phyloP scores from a whole-genome alignment of 2,888 invertebrate species.

The Watsonalla binaria region DNA sequence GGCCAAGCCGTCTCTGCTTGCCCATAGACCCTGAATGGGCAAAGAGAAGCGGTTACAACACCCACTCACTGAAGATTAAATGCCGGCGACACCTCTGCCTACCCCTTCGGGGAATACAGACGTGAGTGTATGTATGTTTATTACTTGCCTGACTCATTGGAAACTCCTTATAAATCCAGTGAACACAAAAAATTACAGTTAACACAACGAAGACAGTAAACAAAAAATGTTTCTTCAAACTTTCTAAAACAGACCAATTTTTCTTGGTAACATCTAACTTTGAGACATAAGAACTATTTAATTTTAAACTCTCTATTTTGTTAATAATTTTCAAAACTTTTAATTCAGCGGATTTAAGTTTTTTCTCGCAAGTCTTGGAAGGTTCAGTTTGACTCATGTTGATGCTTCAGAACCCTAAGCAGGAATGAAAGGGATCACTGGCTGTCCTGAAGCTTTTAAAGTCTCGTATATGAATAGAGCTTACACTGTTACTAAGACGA shows the following conservation, averaged over 20 bases:
- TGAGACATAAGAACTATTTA: slow-evolving; percentile 41
- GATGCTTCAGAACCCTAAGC: slow-evolving; percentile 6
- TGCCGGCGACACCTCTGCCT: too few relatives aligned
- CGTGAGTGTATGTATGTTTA: too few relatives aligned
- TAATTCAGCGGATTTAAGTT: slow-evolving; percentile 52
- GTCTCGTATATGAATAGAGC: slow-evolving; percentile 22
- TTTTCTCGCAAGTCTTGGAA: slow-evolving; percentile 52
- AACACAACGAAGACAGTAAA: slow-evolving; percentile 13
- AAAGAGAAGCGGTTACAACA: too few relatives aligned
- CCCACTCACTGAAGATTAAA: too few relatives aligned
- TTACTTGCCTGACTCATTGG: slow-evolving; percentile 34
- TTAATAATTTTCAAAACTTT: slow-evolving; percentile 55
- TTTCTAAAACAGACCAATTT: slow-evolving; percentile 2
- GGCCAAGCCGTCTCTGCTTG: too few relatives aligned
- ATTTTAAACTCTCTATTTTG: slow-evolving; percentile 52
- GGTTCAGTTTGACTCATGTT: slow-evolving; percentile 38
- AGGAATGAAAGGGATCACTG: slow-evolving; percentile 30
- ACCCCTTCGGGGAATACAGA: too few relatives aligned
- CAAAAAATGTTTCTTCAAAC: slow-evolving; percentile 8
- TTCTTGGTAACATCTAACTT: slow-evolving; percentile 29
- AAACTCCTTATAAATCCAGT: slow-evolving; percentile 35
- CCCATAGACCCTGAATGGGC: too few relatives aligned
- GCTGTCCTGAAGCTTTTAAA: slow-evolving; percentile 36
- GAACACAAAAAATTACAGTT: slow-evolving; percentile 17
- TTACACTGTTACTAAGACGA: slow-evolving; percentile 13